Base-by-base conservation (phyloP, 2,888 invertebrate genomes). In the Pardosa pseudoannulata region DNA sequence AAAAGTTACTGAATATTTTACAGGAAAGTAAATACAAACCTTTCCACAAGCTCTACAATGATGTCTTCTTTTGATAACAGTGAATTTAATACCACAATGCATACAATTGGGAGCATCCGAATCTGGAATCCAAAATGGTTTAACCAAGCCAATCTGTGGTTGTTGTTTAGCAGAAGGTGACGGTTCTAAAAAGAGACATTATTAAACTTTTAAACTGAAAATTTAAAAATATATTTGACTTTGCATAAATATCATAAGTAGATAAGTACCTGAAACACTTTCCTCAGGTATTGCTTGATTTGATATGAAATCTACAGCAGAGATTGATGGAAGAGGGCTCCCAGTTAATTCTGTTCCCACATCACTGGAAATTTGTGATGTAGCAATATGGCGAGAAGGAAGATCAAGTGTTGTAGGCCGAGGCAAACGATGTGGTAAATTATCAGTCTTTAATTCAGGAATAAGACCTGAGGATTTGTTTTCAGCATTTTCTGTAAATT, bases 121-220 rank as follows among this genome's bases (percentile, higher is more conserved):
- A 91, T 97, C 97, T 0, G 96, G 96, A 74, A 97, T 94, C 97
- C 97, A 97, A 90, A 95, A 94, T 0, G 97, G 97, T 16, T 95
- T 95, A 79, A 95, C 93, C 90, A 94, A 94, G 0, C 96, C 96
- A 78, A 96, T 64, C 41, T 83, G 68, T 5, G 39, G 64, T 13
- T 67, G 67, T 29, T 75, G 80, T 29, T 56, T 79, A n/a, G 68
- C 46, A 70, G 36, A 73, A n/a, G 9, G 23, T 71, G 23, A 62
- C 1, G 9, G 5, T 36, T 36, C 36, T 36, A 36, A 36, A 36
- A 7, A 36, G 9, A 36, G 9, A 36, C 36, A 36, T 7, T 36
- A 7, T 36, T 36, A 36, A n/a, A n/a, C n/a, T n/a, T 36, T 7
- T 9, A 36, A 36, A 36, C 36, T 36, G 9, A 36, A 36, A 36